phyloP scores from a whole-genome alignment of 2,888 invertebrate genomes.

The Pegoplata infirma region DNA sequence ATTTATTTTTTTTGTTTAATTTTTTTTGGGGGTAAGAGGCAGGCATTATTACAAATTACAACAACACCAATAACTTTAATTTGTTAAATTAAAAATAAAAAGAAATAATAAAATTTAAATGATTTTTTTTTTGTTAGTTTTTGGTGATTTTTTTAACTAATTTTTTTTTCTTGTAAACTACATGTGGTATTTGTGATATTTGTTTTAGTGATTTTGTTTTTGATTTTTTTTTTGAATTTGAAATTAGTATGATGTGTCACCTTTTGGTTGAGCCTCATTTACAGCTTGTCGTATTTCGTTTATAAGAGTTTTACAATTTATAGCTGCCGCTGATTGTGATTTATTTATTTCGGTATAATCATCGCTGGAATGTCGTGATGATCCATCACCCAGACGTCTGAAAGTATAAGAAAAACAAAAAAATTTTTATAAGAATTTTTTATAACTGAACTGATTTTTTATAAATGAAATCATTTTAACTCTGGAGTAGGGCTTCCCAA shows the following conservation, averaged over 20 bases:
- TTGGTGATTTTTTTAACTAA: constrained; percentile 1
- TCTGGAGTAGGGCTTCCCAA: too few relatives aligned
- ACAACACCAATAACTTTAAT: constrained; percentile 52
- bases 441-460: too few relatives aligned
- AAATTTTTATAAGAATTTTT: too few relatives aligned
- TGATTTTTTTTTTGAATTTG: constrained; percentile 46
- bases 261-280: constrained; percentile 92
- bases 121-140: constrained; percentile 35
- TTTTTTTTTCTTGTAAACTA: constrained; percentile 46
- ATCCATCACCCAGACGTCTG: constrained; percentile 78
- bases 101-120: constrained; percentile 1
- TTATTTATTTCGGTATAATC: constrained; percentile 82
- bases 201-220: constrained; percentile 23
- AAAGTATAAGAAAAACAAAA: constrained; percentile 35
- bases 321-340: constrained; percentile 82
- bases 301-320: constrained; percentile 88
- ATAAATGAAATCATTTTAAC: too few relatives aligned
- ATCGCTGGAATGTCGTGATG: constrained; percentile 82
- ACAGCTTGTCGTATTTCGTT: constrained; percentile 94
- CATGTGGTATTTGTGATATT: constrained; percentile 54
- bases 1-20: constrained; percentile 11
- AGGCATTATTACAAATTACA: constrained; percentile 54
- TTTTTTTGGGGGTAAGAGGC: constrained; percentile 10
- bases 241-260: constrained; percentile 78
- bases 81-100: constrained; percentile 13